Base-by-base conservation (phyloP, 2,113 vertebrate species). In the Alethe diademata region DNA sequence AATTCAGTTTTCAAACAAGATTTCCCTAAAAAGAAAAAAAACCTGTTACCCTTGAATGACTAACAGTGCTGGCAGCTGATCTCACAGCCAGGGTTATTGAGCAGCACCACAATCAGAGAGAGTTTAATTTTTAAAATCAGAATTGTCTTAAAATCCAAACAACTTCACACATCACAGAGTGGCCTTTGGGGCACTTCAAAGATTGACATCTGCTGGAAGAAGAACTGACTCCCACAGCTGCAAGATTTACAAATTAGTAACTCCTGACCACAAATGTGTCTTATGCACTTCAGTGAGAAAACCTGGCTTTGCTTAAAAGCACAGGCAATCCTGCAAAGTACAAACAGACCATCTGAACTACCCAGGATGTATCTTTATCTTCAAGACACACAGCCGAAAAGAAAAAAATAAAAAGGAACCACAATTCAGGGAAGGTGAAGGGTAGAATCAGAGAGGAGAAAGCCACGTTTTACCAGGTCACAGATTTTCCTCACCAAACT, bases 1-100 rank as follows among this genome's bases (percentile, higher is more conserved):
- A 99, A 96, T 96, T 99, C 99, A 25, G 99, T 99, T 98, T 99
- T 99, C 98, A 99, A 98, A 92, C 99, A 98, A 29, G 97, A 98
- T 69, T 97, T 98, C 19, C 99, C 99, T 99, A 90, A 14, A 84
- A 56, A 35, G 8, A 45, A 31, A 43, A 28, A 56, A 56, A 6
- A 2, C 1, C 51, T 35, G 17, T 78, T 42, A 92, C 5, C 18
- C 42, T 5, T 64, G 6, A 65, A 60, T 62, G 53, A 40, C 14
- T 53, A 14, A 12, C 26, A 51, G 26, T 12, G 38, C 51, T 69
- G 61, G 26, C 70, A 84, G 69, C 19, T 33, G 48, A 66, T 67
- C 53, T 51, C 50, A 58, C 23, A 8, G 20, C 19, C 73, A 75
- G 31, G 3, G 1, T 33, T 57, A 72, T 1, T 58, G 40, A 72